Evolutionary conservation across 2,797 vertebrate species (phyloP), one percentile per base, ranked within the genome.

Genomic region (Sandelia bainsii): DNA sequence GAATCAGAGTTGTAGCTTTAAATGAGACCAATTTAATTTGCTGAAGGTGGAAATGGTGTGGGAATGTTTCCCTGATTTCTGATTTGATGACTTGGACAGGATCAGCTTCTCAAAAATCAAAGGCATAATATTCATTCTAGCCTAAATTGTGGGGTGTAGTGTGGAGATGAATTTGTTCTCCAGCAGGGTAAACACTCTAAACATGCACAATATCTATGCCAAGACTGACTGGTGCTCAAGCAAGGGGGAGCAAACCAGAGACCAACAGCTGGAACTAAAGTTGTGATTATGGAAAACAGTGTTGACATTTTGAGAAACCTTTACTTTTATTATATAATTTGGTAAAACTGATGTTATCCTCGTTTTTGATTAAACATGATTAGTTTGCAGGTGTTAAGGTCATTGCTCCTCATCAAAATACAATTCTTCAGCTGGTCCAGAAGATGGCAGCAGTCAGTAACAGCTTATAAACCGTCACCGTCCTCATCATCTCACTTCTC

Each of bases 361-460:
- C 2, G 9, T 8, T 2, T 19, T 46, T 46, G 17, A 9, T n/a
- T 1, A 46, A n/a, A 8, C 17, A 16, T 1, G 12, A 16, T 14
- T 14, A 44, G 37, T 51, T 17, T 51, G n/a, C 12, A 17, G 8
- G 23, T 27, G 9, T 13, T 14, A 2, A 1, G 25, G 23, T 8
- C 8, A 2, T 19, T 57, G 7, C 13, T 6, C 22, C n/a, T 29
- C 37, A 11, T 6, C 10, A 40, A 57, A 19, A 34, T n/a, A 2
- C 5, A 42, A 2, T 34, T 62, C 5, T 20, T 3, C 9, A 1
- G 0, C 3, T 32, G 12, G 11, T 48, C 87, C 85, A 87, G 75
- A 48, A 89, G 85, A 73, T 79, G 84, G 85, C 69, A 81, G 87
- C 74, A 80, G 56, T 16, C 17, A 2, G n/a, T n/a, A n/a, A n/a